Evolutionary conservation across 2,888 invertebrate genomes (phyloP).

Genomic region (Lasioglossum villosulum): DNA sequence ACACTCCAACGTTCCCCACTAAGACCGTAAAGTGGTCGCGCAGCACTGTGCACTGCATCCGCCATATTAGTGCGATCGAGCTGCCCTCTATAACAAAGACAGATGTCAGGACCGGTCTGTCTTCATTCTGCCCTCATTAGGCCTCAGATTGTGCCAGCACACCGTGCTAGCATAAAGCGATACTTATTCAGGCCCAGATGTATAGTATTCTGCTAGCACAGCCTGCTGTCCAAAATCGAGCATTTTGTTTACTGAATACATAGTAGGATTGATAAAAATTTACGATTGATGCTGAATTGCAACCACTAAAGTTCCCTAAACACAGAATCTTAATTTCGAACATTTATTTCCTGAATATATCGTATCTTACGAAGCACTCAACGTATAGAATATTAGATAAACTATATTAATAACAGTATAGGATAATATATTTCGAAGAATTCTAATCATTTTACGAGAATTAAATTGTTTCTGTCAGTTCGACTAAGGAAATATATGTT

Average conservation of each 20-base stretch:
- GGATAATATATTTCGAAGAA: constrained; percentile 44
- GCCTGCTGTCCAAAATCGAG: too few species aligned
- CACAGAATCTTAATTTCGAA: not conserved
- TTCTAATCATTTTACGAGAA: constrained; percentile 49
- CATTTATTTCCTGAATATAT: constrained; percentile 1
- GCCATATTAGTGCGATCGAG: too few species aligned
- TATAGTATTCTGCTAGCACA: too few species aligned
- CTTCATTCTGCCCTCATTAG: too few species aligned
- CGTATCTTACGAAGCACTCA: constrained; percentile 40
- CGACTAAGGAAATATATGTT: constrained; percentile 33
- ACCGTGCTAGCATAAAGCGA: too few species aligned
- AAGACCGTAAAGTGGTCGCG: too few species aligned
- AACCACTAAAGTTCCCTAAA: constrained; percentile 21
- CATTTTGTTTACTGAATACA: not conserved
- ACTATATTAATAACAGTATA: constrained; percentile 55
- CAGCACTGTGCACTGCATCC: too few species aligned
- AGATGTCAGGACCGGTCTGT: too few species aligned
- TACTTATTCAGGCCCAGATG: too few species aligned
- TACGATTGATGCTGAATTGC: not conserved
- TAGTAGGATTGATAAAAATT: not conserved
- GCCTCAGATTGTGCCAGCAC: too few species aligned
- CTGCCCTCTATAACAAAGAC: too few species aligned
- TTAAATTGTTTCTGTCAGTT: constrained; percentile 43
- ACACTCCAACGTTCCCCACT: too few species aligned
- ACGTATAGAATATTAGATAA: constrained; percentile 31